Evolutionary conservation across 1,140 invertebrate genomes (phyloP).

Genomic region (Drosophila pseudoobscura): DNA sequence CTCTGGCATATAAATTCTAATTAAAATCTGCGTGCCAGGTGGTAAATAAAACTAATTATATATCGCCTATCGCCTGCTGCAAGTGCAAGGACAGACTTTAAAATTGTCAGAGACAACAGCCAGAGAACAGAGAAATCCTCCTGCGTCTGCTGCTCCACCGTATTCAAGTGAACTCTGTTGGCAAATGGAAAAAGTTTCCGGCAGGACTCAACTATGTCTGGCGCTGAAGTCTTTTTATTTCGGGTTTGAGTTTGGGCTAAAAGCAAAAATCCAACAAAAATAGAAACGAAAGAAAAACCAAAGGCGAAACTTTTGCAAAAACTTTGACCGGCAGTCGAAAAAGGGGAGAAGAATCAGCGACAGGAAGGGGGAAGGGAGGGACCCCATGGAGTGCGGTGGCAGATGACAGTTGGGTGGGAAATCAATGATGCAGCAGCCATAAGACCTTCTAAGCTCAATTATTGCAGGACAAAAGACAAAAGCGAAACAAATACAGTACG

Average conservation of each 20-base stretch:
- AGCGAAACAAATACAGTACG: not conserved
- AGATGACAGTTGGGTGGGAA: constrained; percentile 32
- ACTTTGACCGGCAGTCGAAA: constrained; percentile 49
- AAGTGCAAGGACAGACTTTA: constrained; percentile 43
- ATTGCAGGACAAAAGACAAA: constrained; percentile 45
- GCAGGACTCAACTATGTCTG: constrained; percentile 65
- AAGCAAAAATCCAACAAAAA: constrained; percentile 53
- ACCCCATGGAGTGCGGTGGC: not conserved
- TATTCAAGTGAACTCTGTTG: constrained; percentile 36
- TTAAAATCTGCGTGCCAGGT: constrained; percentile 75
- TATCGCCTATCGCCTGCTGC: constrained; percentile 44
- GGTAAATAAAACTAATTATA: constrained; percentile 79
- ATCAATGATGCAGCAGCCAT: constrained; percentile 77
- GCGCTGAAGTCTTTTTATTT: constrained; percentile 57
- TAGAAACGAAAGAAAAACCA: constrained; percentile 39
- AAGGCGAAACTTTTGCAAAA: constrained; percentile 54
- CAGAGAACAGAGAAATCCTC: not conserved
- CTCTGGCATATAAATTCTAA: constrained; percentile 67
- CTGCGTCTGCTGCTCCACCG: not conserved
- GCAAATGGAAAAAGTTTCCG: constrained; percentile 75
- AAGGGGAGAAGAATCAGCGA: not conserved
- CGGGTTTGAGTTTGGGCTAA: constrained; percentile 50
- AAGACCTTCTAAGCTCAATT: constrained; percentile 76
- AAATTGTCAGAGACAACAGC: constrained; percentile 34
- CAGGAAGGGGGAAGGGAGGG: not conserved